Evolutionary conservation across 2,888 invertebrate genomes (phyloP), one percentile per base, ranked within the genome.

Genomic region (Panopea generosa): DNA sequence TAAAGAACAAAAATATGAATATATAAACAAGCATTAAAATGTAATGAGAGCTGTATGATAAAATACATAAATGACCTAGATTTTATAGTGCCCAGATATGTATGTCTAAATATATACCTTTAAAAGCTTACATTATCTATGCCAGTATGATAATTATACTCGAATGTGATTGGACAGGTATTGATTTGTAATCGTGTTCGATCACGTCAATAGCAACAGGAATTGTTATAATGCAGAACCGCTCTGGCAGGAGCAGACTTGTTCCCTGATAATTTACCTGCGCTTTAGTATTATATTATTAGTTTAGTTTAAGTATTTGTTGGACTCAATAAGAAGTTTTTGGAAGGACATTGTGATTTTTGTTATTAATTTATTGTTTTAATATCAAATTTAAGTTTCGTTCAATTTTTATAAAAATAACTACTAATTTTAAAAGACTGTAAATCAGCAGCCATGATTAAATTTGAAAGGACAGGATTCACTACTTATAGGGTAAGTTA

Each of bases 401-500:
- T 45, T 45, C 6, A 18, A 16, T 45, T 9, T 45, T 45, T 45
- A 9, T 45, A 9, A 4, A 45, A 20, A 18, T 45, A 65, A 50
- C 11, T 70, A 59, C 63, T 43, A 72, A 85, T 69, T 75, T 33
- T 4, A 33, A 33, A 7, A 7, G 6, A 33, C 33, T 4, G 4
- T 33, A 11, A 33, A 33, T 33, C 33, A 11, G 33, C 33, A 33
- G 33, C 33, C 33, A 89, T 89, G 89, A 89, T 89, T 49, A 89
- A 89, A 67, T 85, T 89, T 85, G 89, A 89, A 67, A 82, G 88
- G 76, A 84, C 87, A 22, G 88, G 87, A 70, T 89, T 89, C 77
- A 88, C 89, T 24, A 87, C 89, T 20, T 90, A 88, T 68, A 65
- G 87, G 86, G 89, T 89, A 76, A 88, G 89, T 88, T 49, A 38